Base-by-base conservation (phyloP, 1,140 invertebrate species). In the Drosophila arizonae region DNA sequence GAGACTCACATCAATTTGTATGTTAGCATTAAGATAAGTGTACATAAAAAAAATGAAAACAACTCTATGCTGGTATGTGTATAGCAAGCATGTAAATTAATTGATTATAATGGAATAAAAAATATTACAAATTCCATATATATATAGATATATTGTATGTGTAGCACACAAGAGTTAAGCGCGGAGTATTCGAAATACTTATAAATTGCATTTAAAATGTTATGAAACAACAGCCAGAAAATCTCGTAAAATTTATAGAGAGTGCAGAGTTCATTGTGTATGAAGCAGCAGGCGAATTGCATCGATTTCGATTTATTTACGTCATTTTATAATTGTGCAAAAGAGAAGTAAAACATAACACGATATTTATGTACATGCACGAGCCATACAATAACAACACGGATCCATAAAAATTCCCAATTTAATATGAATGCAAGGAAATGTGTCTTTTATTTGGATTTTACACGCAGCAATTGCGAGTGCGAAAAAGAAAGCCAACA, bases 201-300 rank as follows among this genome's bases (percentile, higher is more conserved):
- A 87, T 81, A 70, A 79, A 82, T 74, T 86, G 82, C 82, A 86
- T 86, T 86, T 86, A 87, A 72, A 87, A 71, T 55, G 45, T 72
- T 68, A 68, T 61, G 73, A 81, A 81, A 73, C 54, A 79, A 46
- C 41, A 64, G 64, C 6, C n/a, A 17, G 43, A 30, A 64, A 61
- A 41, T 33, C 51, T 62, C 46, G 15, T 43, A 24, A 62, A 45
- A 64, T 48, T 58, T 41, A 66, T 51, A 60, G 46, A 70, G 51
- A 72, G 6, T 39, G 30, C 33, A 13, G n/a, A n/a, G 17, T 51
- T n/a, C 8, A 15, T 43, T 30, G 26, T 60, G 26, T 21, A 81
- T 24, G 21, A 24, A 58, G 61, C 50, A 69, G 43, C 71, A 36
- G 57, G 41, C 30, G 54, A 54, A 54, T 54, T 52, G 57, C 56